Base-by-base conservation (phyloP, 2,113 vertebrate genomes). In the Pseudonaja textilis region DNA sequence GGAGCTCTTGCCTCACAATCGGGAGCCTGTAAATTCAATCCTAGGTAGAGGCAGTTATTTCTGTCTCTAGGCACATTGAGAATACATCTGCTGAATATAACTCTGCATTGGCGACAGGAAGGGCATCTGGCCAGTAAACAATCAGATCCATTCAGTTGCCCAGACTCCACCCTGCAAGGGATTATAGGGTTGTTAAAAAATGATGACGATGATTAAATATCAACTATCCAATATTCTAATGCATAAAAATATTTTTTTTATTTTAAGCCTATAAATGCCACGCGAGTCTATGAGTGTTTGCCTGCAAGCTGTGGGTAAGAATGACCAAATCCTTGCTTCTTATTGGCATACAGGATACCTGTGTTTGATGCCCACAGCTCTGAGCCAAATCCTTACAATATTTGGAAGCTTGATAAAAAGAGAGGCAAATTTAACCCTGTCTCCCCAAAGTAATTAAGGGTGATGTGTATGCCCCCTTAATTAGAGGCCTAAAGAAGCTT, bases 391-490 rank as follows among this genome's bases (percentile, higher is more conserved):
- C 55, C 93, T 85, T 94, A 87, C 89, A 90, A 88, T 93, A 90
- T 92, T 94, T 90, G 90, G 85, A 94, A 95, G 25, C 81, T 94
- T 74, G 92, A 55, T 93, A 88, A 42, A 93, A 95, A 93, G 92
- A 87, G 92, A 95, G 81, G 91, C 42, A 93, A 90, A 57, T 94
- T 94, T 95, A 94, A 95, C 95, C 94, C 64, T 3, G 29, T 92
- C 85, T 96, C 91, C 29, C 91, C 86, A 90, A 95, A 96, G 85
- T 96, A 97, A 97, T 96, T 97, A 94, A 96, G 39, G 96, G 96
- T 93, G 91, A 69, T 64, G 45, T 94, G 90, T 94, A 95, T 88
- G 59, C 29, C 87, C n/a, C 91, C 92, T 92, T 96, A 96, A 95
- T 95, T 93, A 96, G 93, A 95, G 94, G 96, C 94, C 90, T 94